phyloP scores from a whole-genome alignment of 2,113 vertebrate genomes.

The Eolophus roseicapilla region DNA sequence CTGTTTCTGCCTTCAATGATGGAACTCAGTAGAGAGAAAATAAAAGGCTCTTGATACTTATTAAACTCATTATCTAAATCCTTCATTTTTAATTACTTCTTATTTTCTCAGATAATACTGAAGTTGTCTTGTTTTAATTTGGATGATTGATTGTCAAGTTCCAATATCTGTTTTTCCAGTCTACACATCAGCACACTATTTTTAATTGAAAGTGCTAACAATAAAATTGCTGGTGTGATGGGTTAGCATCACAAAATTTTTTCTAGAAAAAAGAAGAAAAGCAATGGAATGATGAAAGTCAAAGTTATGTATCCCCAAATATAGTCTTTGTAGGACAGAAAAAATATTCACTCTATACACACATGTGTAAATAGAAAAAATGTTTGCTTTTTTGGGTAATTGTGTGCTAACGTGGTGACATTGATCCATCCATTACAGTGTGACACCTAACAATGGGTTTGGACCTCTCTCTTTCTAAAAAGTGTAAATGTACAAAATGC shows the following conservation, averaged over 20 bases:
- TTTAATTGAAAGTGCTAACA: neutral
- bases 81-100: slow-evolving; percentile 34
- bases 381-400: neutral
- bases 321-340: neutral
- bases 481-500: neutral
- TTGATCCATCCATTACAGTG: neutral
- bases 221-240: neutral
- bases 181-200: neutral
- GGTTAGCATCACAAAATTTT: neutral
- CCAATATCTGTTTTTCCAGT: neutral
- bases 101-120: slow-evolving; percentile 64
- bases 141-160: neutral
- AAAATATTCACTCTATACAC: neutral
- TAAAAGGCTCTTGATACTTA: neutral
- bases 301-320: neutral
- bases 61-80: slow-evolving; percentile 8
- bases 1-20: neutral
- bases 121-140: slow-evolving; percentile 60
- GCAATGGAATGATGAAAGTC: neutral
- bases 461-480: neutral
- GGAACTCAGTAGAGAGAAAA: neutral
- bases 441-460: neutral
- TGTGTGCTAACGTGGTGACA: neutral
- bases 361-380: neutral
- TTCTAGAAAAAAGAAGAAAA: neutral